Evolutionary conservation across 2,888 invertebrate genomes (phyloP).

Genomic region (Cerastoderma edule): DNA sequence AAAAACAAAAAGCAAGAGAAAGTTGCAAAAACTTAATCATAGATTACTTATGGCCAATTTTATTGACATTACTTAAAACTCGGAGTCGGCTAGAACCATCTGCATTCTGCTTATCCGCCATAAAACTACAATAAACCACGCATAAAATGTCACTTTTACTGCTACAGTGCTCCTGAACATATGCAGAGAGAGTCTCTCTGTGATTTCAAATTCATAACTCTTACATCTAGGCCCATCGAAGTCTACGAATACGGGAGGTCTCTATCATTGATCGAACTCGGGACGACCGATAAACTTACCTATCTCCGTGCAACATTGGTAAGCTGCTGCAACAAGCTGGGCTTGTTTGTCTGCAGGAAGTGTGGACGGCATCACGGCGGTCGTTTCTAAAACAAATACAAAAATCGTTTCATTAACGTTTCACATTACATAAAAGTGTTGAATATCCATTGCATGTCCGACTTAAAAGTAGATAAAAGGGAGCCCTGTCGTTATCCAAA

Average conservation of each 20-base stretch:
- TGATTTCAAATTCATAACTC: background rate
- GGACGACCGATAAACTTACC: constrained; percentile 34
- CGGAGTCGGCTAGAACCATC: no score
- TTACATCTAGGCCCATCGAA: background rate
- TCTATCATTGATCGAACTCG: background rate
- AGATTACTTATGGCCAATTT: background rate
- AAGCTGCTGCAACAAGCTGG: constrained; percentile 59
- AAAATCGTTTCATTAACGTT: no score
- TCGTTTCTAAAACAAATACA: constrained; percentile 62
- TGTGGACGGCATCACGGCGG: constrained; percentile 64
- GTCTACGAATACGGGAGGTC: background rate
- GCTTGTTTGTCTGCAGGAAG: constrained; percentile 55
- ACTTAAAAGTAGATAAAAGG: background rate
- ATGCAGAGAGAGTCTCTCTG: background rate
- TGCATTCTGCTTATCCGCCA: background rate
- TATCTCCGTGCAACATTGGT: constrained; percentile 66
- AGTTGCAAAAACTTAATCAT: background rate
- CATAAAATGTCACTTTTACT: background rate
- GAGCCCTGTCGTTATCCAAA: background rate
- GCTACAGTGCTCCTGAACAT: background rate
- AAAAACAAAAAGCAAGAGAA: background rate
- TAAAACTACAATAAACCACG: background rate
- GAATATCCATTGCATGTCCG: no score
- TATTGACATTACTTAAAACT: background rate
- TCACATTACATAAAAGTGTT: no score